Percentiles rank a stretch among this genome's conserved stretches.
phyloP scores from a whole-genome alignment of 1,140 invertebrate species.

The Lutraria rhynchaena region DNA sequence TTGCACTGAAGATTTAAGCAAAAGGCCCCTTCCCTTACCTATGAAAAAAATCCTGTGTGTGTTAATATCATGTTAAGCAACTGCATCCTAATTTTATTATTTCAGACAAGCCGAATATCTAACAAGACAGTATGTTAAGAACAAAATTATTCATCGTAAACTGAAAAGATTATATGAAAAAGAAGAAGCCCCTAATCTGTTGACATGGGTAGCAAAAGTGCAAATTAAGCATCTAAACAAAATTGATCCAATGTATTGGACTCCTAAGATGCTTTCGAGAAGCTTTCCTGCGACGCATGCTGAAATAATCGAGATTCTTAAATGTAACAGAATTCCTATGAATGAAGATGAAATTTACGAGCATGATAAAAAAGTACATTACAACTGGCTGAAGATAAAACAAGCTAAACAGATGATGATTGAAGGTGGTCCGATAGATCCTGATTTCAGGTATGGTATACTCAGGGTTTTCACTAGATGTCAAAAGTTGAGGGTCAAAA shows the following conservation, averaged over 20 bases:
- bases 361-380: slow-evolving; percentile 28
- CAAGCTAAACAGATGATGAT: not conserved
- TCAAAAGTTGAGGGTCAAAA: too few species aligned
- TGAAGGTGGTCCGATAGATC: slow-evolving; percentile 30
- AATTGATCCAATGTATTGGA: slow-evolving; percentile 43
- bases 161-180: slow-evolving; percentile 9
- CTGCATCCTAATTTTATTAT: slow-evolving; percentile 9
- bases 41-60: too few species aligned
- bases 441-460: slow-evolving; percentile 25
- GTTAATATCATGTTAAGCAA: not conserved
- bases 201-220: slow-evolving; percentile 42
- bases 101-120: slow-evolving; percentile 4
- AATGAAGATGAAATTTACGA: slow-evolving; percentile 21
- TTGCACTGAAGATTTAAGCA: too few species aligned
- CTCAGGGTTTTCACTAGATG: too few species aligned
- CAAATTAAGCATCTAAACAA: slow-evolving; percentile 46
- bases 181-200: slow-evolving; percentile 7
- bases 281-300: slow-evolving; percentile 29
- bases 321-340: slow-evolving; percentile 4
- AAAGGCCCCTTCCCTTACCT: too few species aligned
- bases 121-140: slow-evolving; percentile 26
- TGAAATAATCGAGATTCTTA: slow-evolving; percentile 19
- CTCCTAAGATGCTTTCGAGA: slow-evolving; percentile 31
- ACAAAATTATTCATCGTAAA: slow-evolving; percentile 46
- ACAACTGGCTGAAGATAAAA: slow-evolving; percentile 38